Conservation (phyloP, 1,140 invertebrate species). For the Musca domestica region DNA sequence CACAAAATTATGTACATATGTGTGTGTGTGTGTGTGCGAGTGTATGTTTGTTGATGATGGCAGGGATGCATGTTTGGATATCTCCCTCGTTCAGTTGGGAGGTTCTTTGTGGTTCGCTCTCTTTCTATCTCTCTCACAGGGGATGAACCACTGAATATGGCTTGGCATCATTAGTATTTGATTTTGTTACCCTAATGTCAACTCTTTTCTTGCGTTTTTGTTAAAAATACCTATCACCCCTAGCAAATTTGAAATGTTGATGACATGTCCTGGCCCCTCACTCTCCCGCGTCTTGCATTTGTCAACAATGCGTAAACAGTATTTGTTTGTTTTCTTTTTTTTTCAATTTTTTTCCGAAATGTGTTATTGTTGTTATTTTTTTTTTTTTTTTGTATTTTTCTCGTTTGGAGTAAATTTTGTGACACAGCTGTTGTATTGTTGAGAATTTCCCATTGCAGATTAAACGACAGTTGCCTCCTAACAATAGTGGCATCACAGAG, state of each 20-base stretch:
- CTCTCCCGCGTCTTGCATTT: neutral
- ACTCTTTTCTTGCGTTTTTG: neutral
- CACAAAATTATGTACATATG: too few relatives aligned
- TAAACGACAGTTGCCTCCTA: neutral
- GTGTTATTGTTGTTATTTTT: too few relatives aligned
- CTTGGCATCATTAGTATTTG: too few relatives aligned
- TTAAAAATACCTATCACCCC: neutral
- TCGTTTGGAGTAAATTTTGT: too few relatives aligned
- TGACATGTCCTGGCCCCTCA: too few relatives aligned
- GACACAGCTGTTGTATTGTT: constrained; percentile 13
- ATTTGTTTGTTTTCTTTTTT: neutral
- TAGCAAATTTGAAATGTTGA: neutral
- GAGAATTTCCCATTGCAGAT: constrained; percentile 17
- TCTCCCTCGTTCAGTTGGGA: constrained; percentile 3
- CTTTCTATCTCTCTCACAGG: too few relatives aligned
- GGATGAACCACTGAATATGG: too few relatives aligned
- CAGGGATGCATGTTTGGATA: too few relatives aligned
- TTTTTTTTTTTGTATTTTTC: too few relatives aligned
- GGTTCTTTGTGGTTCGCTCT: too few relatives aligned
- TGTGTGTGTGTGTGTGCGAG: neutral
- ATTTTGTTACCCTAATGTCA: neutral
- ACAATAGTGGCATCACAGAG: too few relatives aligned
- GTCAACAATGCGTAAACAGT: neutral
- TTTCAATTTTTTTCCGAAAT: too few relatives aligned
- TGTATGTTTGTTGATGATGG: neutral